Base-by-base conservation (phyloP, 2,888 invertebrate genomes). In the Diploptera punctata region DNA sequence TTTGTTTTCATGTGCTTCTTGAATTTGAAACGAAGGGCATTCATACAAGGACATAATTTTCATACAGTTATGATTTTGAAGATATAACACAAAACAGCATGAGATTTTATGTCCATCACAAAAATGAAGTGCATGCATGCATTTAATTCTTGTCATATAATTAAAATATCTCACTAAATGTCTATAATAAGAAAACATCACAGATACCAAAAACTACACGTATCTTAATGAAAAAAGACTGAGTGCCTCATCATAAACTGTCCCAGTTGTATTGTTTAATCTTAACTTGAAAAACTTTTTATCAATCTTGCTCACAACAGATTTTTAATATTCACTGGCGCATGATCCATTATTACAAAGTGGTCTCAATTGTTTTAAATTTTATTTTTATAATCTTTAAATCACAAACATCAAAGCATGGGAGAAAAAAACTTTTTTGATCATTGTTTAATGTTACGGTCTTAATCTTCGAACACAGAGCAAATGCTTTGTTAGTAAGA, bases 161-260 rank as follows among this genome's bases (percentile, higher is more conserved):
- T 68, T 68, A 68, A 68, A 54, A 52, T 68, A 68, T 68, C 68
- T 68, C 68, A 68, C 68, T 68, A 68, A 68, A 52, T 68, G 68
- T 68, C 68, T 68, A 68, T 52, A 65, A 65, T 61, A 65, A 68
- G 68, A 68, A 68, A 54, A 68, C 68, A 68, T 68, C 68, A 68
- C 68, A 68, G 68, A 54, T 68, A 68, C 68, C 68, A 68, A 68
- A 68, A 68, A 52, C 68, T 54, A 54, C 52, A 31, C 33, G 24
- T 68, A 54, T 68, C 38, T 21, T 68, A 38, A 65, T 65, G 65
- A 65, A 65, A 65, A 31, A 68, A 31, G 52, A 68, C 52, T 68
- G 10, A 68, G 52, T 68, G 68, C 47, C 65, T 47, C 47, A 47
- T 19, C 29, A 1, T 7, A 47, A 65, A 24, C 47, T 47, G 65